Percentiles rank a stretch among this genome's conserved stretches.
Conservation (phyloP, 2,113 vertebrate genomes). For the Phoenicopterus ruber region DNA sequence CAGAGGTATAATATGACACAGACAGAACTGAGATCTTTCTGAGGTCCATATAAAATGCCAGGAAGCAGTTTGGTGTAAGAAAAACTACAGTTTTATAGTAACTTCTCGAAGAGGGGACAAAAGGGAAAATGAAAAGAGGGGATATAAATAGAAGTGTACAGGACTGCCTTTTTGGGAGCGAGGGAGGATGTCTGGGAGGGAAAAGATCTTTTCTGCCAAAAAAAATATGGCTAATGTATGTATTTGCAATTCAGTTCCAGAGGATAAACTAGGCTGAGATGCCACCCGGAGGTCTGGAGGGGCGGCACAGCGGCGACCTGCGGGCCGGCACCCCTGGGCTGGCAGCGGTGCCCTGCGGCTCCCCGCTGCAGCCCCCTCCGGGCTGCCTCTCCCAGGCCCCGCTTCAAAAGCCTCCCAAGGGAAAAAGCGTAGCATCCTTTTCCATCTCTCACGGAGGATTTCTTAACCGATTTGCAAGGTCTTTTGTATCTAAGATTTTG, state of each 20-base stretch:
- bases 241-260: background rate
- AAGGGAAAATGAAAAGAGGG: background rate
- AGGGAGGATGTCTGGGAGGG: background rate
- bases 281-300: slow-evolving; percentile 28
- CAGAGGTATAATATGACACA: background rate
- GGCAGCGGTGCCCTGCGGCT: background rate
- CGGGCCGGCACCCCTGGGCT: background rate
- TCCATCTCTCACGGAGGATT: background rate
- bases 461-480: background rate
- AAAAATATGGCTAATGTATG: background rate
- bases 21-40: background rate
- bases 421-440: background rate
- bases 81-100: background rate
- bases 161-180: slow-evolving; percentile 15
- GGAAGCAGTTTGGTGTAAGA: background rate
- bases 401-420: background rate
- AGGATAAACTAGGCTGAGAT: slow-evolving; percentile 1
- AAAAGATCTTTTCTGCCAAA: background rate
- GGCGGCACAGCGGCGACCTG: background rate
- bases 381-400: background rate
- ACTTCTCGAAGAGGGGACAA: background rate
- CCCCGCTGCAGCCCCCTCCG: background rate
- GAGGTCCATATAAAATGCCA: background rate
- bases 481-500: background rate
- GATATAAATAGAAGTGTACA: background rate